Base-by-base conservation (phyloP, 2,888 invertebrate genomes). In the Melinaea menophilus region DNA sequence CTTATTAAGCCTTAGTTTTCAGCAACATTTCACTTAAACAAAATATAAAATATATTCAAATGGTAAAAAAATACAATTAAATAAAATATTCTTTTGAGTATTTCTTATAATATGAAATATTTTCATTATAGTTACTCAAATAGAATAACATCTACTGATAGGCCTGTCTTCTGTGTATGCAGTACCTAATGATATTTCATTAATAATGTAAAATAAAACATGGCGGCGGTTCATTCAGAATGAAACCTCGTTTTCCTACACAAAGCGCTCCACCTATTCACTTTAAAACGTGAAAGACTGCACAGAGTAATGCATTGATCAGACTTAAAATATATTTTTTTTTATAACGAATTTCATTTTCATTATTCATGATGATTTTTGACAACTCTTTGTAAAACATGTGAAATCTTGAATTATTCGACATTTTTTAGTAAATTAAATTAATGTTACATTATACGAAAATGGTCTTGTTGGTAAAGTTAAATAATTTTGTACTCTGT, bases 201-300 rank as follows among this genome's bases (percentile, higher is more conserved):
- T 73, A 74, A 72, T 75, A 75, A 73, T 74, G 68, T 73, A 74
- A 70, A 73, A 73, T 73, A 72, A 76, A 76, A 73, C 73, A 73
- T 70, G 71, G 74, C 71, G 68, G 73, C 71, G 73, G 76, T 77
- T 79, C 79, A 79, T 80, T 79, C 78, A 76, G 78, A 78, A 76
- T 71, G 77, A 73, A 77, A 79, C 75, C 79, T 75, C 80, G 82
- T 79, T 82, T 77, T 75, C 78, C 75, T 75, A 78, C 79, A 84
- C 82, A 82, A 83, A 85, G 81, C 77, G 77, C 75, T 71, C 71
- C 75, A 79, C 82, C 82, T 83, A 82, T 82, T 84, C 82, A 81
- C 84, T 85, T 85, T 84, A 84, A 81, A 83, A 84, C 77, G 81
- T 81, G 79, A 83, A 84, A 84, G 81, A 74, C 68, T 69, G 35